Conservation (phyloP, 2,797 vertebrate species). For the Acridotheres tristis region DNA sequence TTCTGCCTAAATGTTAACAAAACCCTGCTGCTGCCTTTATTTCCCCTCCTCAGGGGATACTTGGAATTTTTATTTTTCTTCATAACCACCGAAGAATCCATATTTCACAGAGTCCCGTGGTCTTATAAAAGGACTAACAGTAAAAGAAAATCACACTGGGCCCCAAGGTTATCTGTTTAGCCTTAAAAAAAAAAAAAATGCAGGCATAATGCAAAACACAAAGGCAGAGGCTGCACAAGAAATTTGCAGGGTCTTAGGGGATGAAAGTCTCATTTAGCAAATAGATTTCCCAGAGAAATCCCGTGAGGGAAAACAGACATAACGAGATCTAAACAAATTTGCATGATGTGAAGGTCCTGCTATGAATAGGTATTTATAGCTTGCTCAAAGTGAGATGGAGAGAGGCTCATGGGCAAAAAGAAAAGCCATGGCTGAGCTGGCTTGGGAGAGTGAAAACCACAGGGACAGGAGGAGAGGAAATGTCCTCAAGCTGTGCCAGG, state of each 20-base stretch:
- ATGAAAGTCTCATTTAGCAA: not conserved
- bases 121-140: not conserved
- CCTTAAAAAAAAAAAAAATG: not conserved
- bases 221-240: conserved; percentile 11
- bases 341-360: not conserved
- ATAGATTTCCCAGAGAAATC: conserved; percentile 4
- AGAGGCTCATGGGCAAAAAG: not conserved
- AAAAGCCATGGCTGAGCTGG: not conserved
- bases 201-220: not conserved
- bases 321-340: conserved; percentile 25
- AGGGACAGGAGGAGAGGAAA: not conserved
- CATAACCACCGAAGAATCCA: conserved; percentile 25
- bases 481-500: rapidly evolving
- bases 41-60: conserved; percentile 61
- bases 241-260: not conserved
- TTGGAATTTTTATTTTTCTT: conserved; percentile 72
- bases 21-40: conserved; percentile 64
- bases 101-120: conserved; percentile 20
- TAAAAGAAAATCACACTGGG: not conserved
- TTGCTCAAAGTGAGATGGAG: not conserved
- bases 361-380: not conserved
- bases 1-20: conserved; percentile 65
- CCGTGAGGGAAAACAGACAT: conserved; percentile 14
- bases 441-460: not conserved
- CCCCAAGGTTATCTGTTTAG: conserved; percentile 46